Evolutionary conservation across 2,797 vertebrate species (phyloP).

Genomic region (Esox masquinongy): DNA sequence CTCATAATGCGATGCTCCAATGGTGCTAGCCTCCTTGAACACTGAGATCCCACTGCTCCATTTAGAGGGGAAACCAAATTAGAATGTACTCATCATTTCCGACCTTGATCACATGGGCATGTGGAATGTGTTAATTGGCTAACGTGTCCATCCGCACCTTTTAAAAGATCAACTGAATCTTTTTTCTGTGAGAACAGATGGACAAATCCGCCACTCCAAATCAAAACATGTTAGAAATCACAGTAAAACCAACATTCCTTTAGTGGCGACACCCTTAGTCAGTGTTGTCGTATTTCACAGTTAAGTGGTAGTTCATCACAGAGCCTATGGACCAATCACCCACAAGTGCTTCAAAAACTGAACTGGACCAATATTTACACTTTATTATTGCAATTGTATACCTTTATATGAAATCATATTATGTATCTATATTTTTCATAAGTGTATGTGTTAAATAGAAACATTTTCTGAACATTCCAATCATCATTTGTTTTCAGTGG

Average conservation of each 20-base stretch:
- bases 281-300: constrained; percentile 18
- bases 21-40: background rate
- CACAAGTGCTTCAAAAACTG: constrained; percentile 56
- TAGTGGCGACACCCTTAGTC: background rate
- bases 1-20: background rate
- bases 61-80: too few relatives aligned
- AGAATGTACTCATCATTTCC: too few relatives aligned
- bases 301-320: constrained; percentile 13
- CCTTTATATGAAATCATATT: constrained; percentile 31
- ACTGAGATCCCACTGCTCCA: too few relatives aligned
- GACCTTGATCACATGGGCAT: too few relatives aligned
- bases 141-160: too few relatives aligned
- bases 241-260: too few relatives aligned
- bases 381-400: constrained; percentile 17
- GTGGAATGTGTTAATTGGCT: too few relatives aligned
- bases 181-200: too few relatives aligned
- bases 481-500: constrained; percentile 7
- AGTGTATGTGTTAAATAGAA: constrained; percentile 5
- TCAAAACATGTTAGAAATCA: too few relatives aligned
- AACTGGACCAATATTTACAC: constrained; percentile 17
- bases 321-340: constrained; percentile 53
- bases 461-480: constrained; percentile 8
- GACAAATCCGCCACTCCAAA: too few relatives aligned
- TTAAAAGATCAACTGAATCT: too few relatives aligned
- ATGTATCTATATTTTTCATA: constrained; percentile 25